Evolutionary conservation across 2,888 invertebrate genomes (phyloP), one percentile per base, ranked within the genome.

Genomic region (Syrphus vitripennis): DNA sequence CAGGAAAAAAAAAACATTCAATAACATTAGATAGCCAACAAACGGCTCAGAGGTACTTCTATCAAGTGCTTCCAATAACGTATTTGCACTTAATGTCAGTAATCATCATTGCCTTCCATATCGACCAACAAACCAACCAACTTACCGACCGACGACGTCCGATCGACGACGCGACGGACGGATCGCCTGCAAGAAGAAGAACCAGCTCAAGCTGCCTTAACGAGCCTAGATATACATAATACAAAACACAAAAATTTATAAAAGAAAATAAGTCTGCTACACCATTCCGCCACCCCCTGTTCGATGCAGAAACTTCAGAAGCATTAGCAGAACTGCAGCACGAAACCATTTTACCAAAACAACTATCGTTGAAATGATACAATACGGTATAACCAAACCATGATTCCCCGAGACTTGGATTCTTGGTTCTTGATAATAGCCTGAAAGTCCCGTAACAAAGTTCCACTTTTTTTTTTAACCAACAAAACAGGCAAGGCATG

Each of bases 381-480:
- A 19, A 71, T 45, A 79, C 83, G 80, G 79, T 83, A 34, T 82
- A 83, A 80, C 74, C 76, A 72, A 81, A 69, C 67, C 84, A 77
- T 72, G 82, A 77, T 78, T 72, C 31, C 63, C 37, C 48, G 86
- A 70, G 86, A 77, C 82, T 74, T 69, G 81, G 76, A 59, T 81
- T 81, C 82, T 77, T 69, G 77, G 76, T 84, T 83, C 83, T 83
- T 57, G 79, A 84, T 82, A 82, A 86, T 86, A 70, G 77, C 74
- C 57, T 89, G 89, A 91, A 91, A 92, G 91, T 92, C 91, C 92
- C 92, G 92, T 92, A 92, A 89, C 89, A 90, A 91, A 92, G 92
- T 90, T 91, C 92, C 92, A 92, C 91, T 92, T 92, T 91, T 59
- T 91, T 92, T 91, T 59, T 91, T 90, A 42, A 50, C 74, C 26